Evolutionary conservation across 2,797 vertebrate species (phyloP), one percentile per base, ranked within the genome.

Genomic region (Acropternis orthonyx): DNA sequence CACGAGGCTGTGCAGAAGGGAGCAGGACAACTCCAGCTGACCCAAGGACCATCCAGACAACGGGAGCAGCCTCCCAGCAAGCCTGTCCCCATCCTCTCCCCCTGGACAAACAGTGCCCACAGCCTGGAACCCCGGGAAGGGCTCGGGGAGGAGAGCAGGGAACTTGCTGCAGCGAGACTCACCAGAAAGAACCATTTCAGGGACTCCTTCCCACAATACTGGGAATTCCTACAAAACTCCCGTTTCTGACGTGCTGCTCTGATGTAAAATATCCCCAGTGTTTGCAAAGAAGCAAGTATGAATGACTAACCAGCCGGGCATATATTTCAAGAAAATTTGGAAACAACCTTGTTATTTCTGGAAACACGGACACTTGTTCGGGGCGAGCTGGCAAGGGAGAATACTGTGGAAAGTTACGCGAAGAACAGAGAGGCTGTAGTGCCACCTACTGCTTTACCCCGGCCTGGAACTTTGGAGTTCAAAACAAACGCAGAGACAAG

Each of bases 271-370:
- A 96, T 82, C 90, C 82, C 0, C 94, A 89, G 96, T 74, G 82
- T 96, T 97, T 95, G 97, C 95, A 97, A 97, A 97, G 95, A 52
- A 71, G 92, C 92, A 97, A 97, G 97, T 97, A 96, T 95, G 97
- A 98, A 98, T 97, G 96, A 97, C 97, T 98, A 98, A 97, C 97
- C 93, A 93, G 96, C 86, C 90, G 7, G 90, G 94, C 91, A 85
- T 95, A 97, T 92, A 97, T 96, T 97, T 98, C 97, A 97, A 95
- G 97, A 94, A 95, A 97, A 97, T 92, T 97, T 98, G 97, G 97
- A 97, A 97, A 89, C 86, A 91, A 63, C 63, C 55, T 81, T 98
- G 97, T 97, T 97, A 94, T 96, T 98, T 97, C 97, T 98, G 98
- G 97, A 98, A 97, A 76, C 37, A 24, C 2, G 0, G 24, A 76